Conservation (phyloP, 2,888 invertebrate species). For the Aleiodes leptofemur region DNA sequence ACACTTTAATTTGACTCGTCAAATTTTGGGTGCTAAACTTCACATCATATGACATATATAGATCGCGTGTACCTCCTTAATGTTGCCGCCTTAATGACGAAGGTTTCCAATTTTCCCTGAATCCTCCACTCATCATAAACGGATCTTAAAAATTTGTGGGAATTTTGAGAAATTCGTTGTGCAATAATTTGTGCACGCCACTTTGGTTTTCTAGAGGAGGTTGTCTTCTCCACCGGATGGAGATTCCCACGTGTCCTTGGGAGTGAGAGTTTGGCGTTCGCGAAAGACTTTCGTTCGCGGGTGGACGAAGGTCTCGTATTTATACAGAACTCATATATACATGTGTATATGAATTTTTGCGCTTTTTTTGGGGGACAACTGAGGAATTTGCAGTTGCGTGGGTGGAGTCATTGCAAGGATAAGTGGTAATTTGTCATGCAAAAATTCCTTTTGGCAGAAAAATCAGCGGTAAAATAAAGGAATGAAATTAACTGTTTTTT, state of each 20-base stretch:
- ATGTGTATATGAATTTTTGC: conserved; percentile 13
- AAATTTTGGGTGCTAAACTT: no score
- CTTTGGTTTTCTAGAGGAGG: background rate
- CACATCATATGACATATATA: no score
- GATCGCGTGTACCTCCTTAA: no score
- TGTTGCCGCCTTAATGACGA: conserved; percentile 22
- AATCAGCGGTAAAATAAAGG: background rate
- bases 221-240: conserved; percentile 12
- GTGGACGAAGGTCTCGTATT: conserved; percentile 35
- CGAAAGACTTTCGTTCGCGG: conserved; percentile 37
- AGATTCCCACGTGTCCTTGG: conserved; percentile 30
- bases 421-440: conserved; percentile 42
- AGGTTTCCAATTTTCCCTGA: background rate
- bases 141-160: conserved; percentile 56
- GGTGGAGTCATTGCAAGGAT: conserved; percentile 4
- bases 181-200: conserved; percentile 54
- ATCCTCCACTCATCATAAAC: conserved; percentile 6
- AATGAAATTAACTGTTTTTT: background rate
- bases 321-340: background rate
- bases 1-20: no score
- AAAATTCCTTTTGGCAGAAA: conserved; percentile 16
- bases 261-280: conserved; percentile 35
- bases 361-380: conserved; percentile 13
- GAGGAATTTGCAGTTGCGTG: conserved; percentile 13
- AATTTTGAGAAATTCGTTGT: conserved; percentile 62